Evolutionary conservation across 2,888 invertebrate genomes (phyloP), one percentile per base, ranked within the genome.

Genomic region (Sinotaia quadrata): DNA sequence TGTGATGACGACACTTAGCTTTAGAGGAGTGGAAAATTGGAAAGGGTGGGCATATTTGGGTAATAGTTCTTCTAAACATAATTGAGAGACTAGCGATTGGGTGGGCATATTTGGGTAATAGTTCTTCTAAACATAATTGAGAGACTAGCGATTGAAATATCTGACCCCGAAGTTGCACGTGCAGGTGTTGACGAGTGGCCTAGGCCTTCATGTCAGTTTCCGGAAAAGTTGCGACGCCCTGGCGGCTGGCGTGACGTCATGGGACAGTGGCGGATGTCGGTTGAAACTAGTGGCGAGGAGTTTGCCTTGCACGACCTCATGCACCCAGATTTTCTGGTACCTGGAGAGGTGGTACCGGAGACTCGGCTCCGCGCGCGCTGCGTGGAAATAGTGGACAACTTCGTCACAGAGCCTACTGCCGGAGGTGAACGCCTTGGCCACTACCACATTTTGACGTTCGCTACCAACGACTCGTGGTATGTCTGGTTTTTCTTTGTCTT

Each of bases 191-290:
- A 75, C 10, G 74, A 78, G 8, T 79, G 80, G 79, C 81, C 81
- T 0, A 61, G 67, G 24, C 77, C 78, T 15, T 58, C 73, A 3
- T 85, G 85, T 58, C 62, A 71, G 21, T 85, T 84, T 70, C 85
- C 84, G 5, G 78, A 81, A 47, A 75, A 80, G 72, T 76, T 81
- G 62, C 68, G 74, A 1, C 73, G 70, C 29, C 72, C 73, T 37
- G 76, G 76, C 27, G 76, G 78, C 65, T 86, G 86, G 86, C 78
- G 82, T 18, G 85, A 86, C 68, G 76, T 85, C 36, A 78, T 77
- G 33, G 83, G 83, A 33, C 75, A 76, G 34, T 79, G 77, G 61
- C 65, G 74, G 41, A 73, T 84, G 37, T 72, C 77, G 21, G 74
- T 83, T 15, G 81, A 82, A 68, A 68, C 72, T 24, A 77, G 79